These are phyloP conservation scores for Pterois miles DNA, from an alignment of 2,797 vertebrate species.

Conservation along the genomic window DNA sequence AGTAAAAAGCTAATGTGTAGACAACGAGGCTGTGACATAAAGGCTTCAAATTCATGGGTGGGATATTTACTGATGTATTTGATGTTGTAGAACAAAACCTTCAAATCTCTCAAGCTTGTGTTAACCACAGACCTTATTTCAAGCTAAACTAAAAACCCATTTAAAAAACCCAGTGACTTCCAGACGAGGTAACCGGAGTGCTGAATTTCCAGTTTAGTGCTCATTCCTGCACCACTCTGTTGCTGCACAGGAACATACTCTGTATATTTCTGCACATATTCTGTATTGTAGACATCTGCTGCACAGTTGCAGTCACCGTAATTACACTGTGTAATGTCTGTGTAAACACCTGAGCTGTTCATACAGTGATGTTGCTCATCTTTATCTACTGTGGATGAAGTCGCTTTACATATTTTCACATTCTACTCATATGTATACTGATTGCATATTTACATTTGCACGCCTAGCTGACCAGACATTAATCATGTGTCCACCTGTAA, in stretches of 20 bases:
- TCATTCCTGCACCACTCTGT: no score
- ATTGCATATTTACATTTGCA: slow-evolving; percentile 20
- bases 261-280: not conserved
- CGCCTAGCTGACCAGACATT: not conserved
- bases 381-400: not conserved
- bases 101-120: no score
- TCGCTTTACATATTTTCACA: not conserved
- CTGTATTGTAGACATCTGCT: not conserved
- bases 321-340: not conserved
- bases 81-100: no score
- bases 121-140: no score
- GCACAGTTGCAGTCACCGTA: not conserved
- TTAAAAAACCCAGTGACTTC: no score
- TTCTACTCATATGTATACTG: not conserved
- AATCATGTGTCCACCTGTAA: not conserved
- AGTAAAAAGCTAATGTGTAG: no score
- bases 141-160: no score
- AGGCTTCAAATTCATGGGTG: no score
- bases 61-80: no score
- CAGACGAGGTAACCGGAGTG: no score
- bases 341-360: not conserved
- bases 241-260: not conserved
- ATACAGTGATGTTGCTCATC: not conserved
- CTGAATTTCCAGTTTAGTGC: no score
- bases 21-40: no score